A percentile compares a stretch with the other conserved stretches of the same genome.
Evolutionary conservation across 2,797 vertebrate species (phyloP).

Genomic region (Carapus acus): DNA sequence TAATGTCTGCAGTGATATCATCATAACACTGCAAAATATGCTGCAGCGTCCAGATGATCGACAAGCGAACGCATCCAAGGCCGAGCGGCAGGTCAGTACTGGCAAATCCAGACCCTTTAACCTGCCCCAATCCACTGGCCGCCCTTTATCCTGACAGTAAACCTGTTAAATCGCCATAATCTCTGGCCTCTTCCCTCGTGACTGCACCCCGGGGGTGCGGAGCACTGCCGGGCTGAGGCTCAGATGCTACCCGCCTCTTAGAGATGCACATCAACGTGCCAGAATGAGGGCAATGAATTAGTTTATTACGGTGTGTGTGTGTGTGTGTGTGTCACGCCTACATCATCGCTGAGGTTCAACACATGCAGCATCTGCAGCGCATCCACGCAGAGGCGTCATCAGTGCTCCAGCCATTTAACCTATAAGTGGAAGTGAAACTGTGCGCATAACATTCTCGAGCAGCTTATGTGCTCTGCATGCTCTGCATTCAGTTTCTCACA

Average conservation of each 20-base stretch:
- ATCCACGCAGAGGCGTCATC: too few species aligned
- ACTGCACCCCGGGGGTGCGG: neutral
- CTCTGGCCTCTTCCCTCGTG: constrained; percentile 29
- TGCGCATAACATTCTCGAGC: too few species aligned
- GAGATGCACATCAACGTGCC: constrained; percentile 1
- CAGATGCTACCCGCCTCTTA: neutral
- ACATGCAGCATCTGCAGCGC: constrained; percentile 1
- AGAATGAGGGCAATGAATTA: constrained; percentile 6
- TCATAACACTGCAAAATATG: constrained; percentile 63
- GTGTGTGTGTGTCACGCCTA: too few species aligned
- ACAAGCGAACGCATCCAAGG: constrained; percentile 33
- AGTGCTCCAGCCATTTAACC: too few species aligned
- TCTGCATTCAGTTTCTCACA: too few species aligned
- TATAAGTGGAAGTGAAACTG: too few species aligned
- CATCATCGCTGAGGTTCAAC: neutral
- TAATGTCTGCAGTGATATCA: constrained; percentile 63
- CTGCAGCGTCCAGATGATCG: constrained; percentile 44
- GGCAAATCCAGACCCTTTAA: too few species aligned
- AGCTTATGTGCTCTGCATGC: too few species aligned
- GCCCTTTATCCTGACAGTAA: constrained; percentile 29
- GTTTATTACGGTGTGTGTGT: too few species aligned
- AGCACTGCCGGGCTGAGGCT: constrained; percentile 8
- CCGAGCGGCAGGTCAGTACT: constrained; percentile 55
- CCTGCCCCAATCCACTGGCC: too few species aligned
- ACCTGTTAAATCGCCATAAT: constrained; percentile 42